Percentiles rank a stretch among this genome's conserved stretches.
phyloP scores from a whole-genome alignment of 2,888 invertebrate genomes.

The Corbicula japonica region DNA sequence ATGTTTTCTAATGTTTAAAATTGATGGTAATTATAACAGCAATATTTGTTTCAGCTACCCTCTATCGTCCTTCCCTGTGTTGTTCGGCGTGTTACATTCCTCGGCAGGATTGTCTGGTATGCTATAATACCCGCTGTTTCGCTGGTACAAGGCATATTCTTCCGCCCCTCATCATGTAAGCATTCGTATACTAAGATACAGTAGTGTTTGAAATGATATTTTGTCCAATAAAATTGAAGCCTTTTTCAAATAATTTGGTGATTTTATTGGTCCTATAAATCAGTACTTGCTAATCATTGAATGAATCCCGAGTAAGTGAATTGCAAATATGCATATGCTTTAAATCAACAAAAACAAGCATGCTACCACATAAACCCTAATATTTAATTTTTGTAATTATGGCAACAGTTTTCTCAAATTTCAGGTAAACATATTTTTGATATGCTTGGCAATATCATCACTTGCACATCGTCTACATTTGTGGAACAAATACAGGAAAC shows the following conservation, averaged over 20 bases:
- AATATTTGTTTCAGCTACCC: slow-evolving; percentile 49
- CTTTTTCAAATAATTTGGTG: too few relatives aligned
- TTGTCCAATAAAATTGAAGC: too few relatives aligned
- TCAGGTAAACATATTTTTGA: slow-evolving; percentile 48
- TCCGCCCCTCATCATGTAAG: slow-evolving; percentile 49
- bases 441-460: slow-evolving; percentile 35
- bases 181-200: too few relatives aligned
- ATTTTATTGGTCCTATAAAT: too few relatives aligned
- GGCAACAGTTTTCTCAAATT: slow-evolving; percentile 4
- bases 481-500: slow-evolving; percentile 42
- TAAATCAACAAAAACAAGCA: too few relatives aligned
- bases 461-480: slow-evolving; percentile 41
- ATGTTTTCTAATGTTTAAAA: neutral
- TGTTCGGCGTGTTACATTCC: slow-evolving; percentile 57
- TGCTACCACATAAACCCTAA: too few relatives aligned
- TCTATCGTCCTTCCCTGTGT: slow-evolving; percentile 40
- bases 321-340: too few relatives aligned
- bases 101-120: slow-evolving; percentile 53
- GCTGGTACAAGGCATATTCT: slow-evolving; percentile 49
- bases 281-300: too few relatives aligned
- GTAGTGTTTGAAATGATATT: too few relatives aligned
- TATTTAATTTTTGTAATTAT: too few relatives aligned
- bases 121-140: slow-evolving; percentile 53
- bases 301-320: too few relatives aligned
- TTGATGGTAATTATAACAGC: neutral